These are phyloP conservation scores for Megaleporinus macrocephalus DNA, from an alignment of 2,113 vertebrate species.

Conservation along the genomic window DNA sequence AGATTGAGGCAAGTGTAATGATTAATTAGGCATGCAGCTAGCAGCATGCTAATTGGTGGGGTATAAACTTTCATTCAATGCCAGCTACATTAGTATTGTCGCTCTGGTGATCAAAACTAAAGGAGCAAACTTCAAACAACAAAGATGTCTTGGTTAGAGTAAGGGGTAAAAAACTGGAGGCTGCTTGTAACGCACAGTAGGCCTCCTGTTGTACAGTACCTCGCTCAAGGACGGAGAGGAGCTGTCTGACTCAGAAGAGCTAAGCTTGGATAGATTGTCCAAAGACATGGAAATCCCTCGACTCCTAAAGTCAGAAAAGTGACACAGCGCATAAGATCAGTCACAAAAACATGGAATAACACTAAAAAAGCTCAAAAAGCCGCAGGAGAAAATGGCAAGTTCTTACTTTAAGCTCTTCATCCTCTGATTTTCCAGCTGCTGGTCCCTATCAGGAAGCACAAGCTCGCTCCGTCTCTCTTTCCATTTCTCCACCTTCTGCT, in stretches of 20 bases:
- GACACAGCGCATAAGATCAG: not conserved
- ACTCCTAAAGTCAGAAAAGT: constrained; percentile 3
- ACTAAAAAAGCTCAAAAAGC: not conserved
- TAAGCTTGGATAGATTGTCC: constrained; percentile 68
- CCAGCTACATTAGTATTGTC: too few species aligned
- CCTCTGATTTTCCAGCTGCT: not conserved
- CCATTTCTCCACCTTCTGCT: constrained; percentile 84
- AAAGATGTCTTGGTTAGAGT: not conserved
- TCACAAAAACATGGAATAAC: not conserved
- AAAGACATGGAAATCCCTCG: constrained; percentile 72
- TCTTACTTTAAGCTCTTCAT: constrained; percentile 60
- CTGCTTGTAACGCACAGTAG: not conserved
- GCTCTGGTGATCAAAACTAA: too few species aligned
- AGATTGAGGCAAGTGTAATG: too few species aligned
- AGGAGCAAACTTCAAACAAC: too few species aligned
- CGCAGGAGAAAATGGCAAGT: not conserved
- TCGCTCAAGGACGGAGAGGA: constrained; percentile 51
- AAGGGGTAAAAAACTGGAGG: too few species aligned
- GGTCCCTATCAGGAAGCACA: constrained; percentile 52
- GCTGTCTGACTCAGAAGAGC: constrained; percentile 72
- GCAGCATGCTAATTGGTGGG: too few species aligned
- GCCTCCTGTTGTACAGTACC: constrained; percentile 61
- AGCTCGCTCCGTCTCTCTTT: constrained; percentile 75
- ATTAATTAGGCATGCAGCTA: too few species aligned
- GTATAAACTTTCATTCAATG: too few species aligned